Percentiles rank a stretch among this genome's conserved stretches.
Evolutionary conservation across 2,797 vertebrate species (phyloP).

Genomic region (Chelidonichthys spinosus): DNA sequence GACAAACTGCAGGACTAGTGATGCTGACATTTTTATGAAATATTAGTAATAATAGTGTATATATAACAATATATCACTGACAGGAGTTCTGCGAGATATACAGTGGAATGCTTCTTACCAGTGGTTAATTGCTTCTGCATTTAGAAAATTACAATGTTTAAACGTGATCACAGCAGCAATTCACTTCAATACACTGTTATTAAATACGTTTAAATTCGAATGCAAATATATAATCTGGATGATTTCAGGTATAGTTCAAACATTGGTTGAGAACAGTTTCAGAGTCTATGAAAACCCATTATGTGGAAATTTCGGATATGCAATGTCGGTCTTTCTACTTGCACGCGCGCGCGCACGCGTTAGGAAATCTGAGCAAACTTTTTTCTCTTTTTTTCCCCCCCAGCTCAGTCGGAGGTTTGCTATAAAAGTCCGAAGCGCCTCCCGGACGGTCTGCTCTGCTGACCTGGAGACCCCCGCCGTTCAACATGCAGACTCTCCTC

Average conservation of each 20-base stretch:
- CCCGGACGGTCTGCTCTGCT: conserved; percentile 47
- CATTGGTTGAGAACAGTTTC: background rate
- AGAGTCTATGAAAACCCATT: conserved; percentile 42
- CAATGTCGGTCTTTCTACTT: background rate
- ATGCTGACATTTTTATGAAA: background rate
- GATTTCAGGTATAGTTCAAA: background rate
- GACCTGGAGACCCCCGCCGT: conserved; percentile 37
- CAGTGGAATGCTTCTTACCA: background rate
- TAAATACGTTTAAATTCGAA: background rate
- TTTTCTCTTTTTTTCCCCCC: background rate
- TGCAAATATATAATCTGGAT: background rate
- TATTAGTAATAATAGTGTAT: background rate
- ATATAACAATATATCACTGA: background rate
- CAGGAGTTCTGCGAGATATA: background rate
- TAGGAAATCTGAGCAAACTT: conserved; percentile 75
- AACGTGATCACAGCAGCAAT: background rate
- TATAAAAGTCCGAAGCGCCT: conserved; percentile 73
- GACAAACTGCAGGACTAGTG: background rate
- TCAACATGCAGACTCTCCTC: conserved; percentile 78
- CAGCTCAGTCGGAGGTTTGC: conserved; percentile 28
- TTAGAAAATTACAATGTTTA: background rate
- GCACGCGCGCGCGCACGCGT: conserved; percentile 28
- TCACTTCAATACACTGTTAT: background rate
- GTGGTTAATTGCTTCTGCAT: background rate
- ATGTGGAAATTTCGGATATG: conserved; percentile 52